These are phyloP conservation scores for Pantherophis vulpinus DNA, from an alignment of 2,797 vertebrate species.

Conservation along the genomic window DNA sequence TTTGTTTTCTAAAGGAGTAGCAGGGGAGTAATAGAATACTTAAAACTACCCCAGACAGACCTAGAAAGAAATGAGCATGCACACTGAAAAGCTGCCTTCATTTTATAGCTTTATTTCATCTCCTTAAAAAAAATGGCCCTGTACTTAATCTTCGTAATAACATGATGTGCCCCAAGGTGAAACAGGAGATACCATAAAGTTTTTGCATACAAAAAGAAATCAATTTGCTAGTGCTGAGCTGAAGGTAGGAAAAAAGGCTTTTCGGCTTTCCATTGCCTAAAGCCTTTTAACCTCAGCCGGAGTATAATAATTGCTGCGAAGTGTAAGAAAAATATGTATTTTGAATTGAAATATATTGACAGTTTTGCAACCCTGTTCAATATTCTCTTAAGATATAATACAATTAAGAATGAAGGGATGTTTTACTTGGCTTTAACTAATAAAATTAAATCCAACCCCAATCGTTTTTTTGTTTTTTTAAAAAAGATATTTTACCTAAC, in stretches of 20 bases:
- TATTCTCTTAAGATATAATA: neutral
- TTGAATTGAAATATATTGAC: neutral
- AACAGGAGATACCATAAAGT: constrained; percentile 4
- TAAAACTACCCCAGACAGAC: constrained; percentile 17
- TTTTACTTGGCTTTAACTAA: neutral
- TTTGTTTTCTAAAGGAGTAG: constrained; percentile 12
- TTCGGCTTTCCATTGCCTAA: neutral
- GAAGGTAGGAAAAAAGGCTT: neutral
- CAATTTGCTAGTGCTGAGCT: neutral
- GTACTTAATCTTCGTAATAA: constrained; percentile 19
- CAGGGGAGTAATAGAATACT: neutral
- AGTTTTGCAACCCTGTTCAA: neutral
- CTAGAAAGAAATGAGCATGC: neutral
- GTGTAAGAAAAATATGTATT: neutral
- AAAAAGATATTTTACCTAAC: neutral
- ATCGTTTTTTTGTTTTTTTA: neutral
- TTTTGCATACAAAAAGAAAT: constrained; percentile 32
- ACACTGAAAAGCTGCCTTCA: neutral
- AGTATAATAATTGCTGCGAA: neutral
- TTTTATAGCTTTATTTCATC: neutral
- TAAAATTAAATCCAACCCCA: neutral
- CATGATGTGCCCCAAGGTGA: constrained; percentile 10
- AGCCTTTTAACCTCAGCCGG: neutral
- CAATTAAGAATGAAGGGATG: neutral
- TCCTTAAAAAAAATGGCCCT: neutral